Base-by-base conservation (phyloP, 2,888 invertebrate species). In the Griposia aprilina region DNA sequence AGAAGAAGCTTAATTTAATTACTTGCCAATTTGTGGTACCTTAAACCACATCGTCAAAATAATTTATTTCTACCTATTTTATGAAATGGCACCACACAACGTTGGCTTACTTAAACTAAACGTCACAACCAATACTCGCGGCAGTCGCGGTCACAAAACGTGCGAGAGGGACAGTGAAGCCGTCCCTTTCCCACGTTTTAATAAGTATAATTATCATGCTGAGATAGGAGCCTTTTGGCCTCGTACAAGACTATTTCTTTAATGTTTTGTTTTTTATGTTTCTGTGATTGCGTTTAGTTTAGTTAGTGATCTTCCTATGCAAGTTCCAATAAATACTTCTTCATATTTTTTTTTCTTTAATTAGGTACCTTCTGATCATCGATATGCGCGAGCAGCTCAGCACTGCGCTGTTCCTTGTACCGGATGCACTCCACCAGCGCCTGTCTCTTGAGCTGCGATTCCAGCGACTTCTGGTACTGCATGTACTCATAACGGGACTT, bases 401-500 rank as follows among this genome's bases (percentile, higher is more conserved):
- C 91, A 70, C 93, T 93, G 50, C 93, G 90, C 20, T 88, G 86
- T 74, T 96, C 95, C 85, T 96, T 96, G 57, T 91, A 80, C 67
- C 88, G 87, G 88, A 96, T 95, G 89, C 91, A 90, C 88, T 93
- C 89, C 59, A 94, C 62, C 50, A 96, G 89, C 70, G 92, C 89
- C 0, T 90, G 90, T 23, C 86, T 88, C 87, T 83, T 90, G 20
- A 90, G 55, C 74, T 93, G 93, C 76, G 94, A 91, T 55, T 94
- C 93, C 7, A 93, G 75, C 0, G 83, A 81, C 77, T 91, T 90
- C 88, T 94, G 91, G 82, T 94, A 76, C 78, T 94, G 93, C 90
- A 90, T 93, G 92, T 94, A 92, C 90, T 97, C 94, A 86, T 95
- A 88, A 91, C 94, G 92, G 84, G 93, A 88, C 87, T 96, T 92